Conservation (phyloP, 2,888 invertebrate species). For the Boloria euphrosyne region DNA sequence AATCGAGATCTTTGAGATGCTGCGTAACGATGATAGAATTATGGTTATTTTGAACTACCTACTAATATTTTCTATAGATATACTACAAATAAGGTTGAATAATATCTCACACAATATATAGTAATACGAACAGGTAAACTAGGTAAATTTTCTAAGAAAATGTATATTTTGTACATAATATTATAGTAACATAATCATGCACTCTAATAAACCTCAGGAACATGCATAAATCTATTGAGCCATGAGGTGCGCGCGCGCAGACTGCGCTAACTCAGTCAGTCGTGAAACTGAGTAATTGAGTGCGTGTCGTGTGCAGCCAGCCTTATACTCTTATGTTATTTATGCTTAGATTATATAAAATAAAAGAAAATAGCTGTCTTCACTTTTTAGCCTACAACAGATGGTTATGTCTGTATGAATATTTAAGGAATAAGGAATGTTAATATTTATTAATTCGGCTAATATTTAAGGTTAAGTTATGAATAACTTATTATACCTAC, state of each 20-base stretch:
- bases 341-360: constrained; percentile 11
- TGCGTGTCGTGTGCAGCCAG: constrained; percentile 53
- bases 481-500: too few relatives aligned
- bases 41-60: too few relatives aligned
- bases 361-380: neutral
- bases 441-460: too few relatives aligned
- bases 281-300: constrained; percentile 60
- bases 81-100: neutral
- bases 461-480: too few relatives aligned
- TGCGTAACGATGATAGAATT: constrained; percentile 6
- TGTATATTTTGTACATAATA: too few relatives aligned
- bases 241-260: constrained; percentile 46
- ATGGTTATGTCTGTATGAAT: too few relatives aligned
- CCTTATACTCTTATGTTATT: constrained; percentile 43
- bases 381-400: too few relatives aligned
- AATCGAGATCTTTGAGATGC: constrained; percentile 31
- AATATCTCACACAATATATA: neutral
- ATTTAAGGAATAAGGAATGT: too few relatives aligned
- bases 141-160: too few relatives aligned
- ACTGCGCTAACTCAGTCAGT: constrained; percentile 46
- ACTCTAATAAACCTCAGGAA: constrained; percentile 15
- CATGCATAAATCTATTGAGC: constrained; percentile 15
- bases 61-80: neutral
- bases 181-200: constrained; percentile 4
- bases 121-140: too few relatives aligned